Conservation (phyloP, 92 coral and sea anemone species). For the Phenganax stokvisi region DNA sequence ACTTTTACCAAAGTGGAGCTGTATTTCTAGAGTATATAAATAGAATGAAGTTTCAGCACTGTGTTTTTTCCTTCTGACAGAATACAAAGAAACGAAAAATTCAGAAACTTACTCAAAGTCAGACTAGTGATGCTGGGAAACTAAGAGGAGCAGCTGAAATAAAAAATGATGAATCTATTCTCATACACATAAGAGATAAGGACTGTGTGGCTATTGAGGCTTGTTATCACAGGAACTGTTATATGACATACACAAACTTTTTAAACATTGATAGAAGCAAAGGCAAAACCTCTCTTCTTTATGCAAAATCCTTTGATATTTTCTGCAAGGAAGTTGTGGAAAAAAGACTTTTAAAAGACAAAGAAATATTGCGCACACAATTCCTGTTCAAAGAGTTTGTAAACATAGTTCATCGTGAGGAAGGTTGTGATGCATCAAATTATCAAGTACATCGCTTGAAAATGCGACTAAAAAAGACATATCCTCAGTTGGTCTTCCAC, state of each 20-base stretch:
- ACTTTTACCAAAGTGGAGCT: too few species aligned
- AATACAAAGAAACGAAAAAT: constrained; percentile 5
- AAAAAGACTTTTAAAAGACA: not conserved
- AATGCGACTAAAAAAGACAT: not conserved
- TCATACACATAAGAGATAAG: not conserved
- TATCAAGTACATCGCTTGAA: not conserved
- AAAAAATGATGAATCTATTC: not conserved
- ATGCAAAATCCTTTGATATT: not conserved
- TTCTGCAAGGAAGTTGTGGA: constrained; percentile 29
- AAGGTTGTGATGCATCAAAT: not conserved
- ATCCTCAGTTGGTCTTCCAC: not conserved
- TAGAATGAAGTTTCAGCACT: too few species aligned
- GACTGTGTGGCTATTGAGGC: constrained; percentile 10
- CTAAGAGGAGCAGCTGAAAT: not conserved
- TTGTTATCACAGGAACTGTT: constrained; percentile 1
- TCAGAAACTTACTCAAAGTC: not conserved
- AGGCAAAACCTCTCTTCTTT: not conserved
- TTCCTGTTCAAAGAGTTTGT: not conserved
- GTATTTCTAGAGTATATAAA: too few species aligned
- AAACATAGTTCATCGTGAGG: not conserved
- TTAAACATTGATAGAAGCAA: not conserved
- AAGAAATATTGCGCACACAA: not conserved
- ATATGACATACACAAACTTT: constrained; percentile 1
- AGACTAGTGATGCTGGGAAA: constrained; percentile 3
- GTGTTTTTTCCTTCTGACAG: too few species aligned